Conservation (phyloP, 30 jellyfish, hydroid and myxozoan genomes). For the Nemopilema nomurai region DNA sequence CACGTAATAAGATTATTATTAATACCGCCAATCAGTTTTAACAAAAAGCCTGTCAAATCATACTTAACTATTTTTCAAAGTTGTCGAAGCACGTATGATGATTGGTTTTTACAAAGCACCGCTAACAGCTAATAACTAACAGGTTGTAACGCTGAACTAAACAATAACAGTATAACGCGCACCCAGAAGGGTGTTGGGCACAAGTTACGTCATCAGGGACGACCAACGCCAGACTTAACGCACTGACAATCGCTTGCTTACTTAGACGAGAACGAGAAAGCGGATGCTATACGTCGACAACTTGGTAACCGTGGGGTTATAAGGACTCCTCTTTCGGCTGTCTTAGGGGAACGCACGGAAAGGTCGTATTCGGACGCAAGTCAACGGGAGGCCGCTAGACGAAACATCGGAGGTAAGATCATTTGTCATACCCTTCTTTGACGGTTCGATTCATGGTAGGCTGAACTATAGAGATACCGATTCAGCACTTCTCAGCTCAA, state of each 20-base stretch:
- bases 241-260: not conserved
- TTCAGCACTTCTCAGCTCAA: too few relatives aligned
- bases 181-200: not conserved
- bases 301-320: constrained; percentile 25
- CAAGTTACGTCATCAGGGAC: not conserved
- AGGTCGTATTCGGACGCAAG: constrained; percentile 62
- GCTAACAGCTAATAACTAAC: not conserved
- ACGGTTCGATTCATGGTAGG: not conserved
- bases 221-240: not conserved
- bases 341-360: constrained; percentile 41
- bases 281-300: constrained; percentile 44
- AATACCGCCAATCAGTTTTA: not conserved
- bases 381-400: constrained; percentile 30
- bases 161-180: not conserved
- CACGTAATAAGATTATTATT: too few relatives aligned
- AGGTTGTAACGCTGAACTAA: not conserved
- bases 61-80: not conserved
- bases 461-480: not conserved
- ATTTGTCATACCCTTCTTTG: not conserved
- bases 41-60: not conserved
- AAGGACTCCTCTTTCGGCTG: constrained; percentile 41
- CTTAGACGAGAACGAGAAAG: constrained; percentile 48
- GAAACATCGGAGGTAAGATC: constrained; percentile 29
- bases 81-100: not conserved
- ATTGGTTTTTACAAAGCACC: not conserved